Base-by-base conservation (phyloP, 2,113 vertebrate genomes). In the Limanda limanda region DNA sequence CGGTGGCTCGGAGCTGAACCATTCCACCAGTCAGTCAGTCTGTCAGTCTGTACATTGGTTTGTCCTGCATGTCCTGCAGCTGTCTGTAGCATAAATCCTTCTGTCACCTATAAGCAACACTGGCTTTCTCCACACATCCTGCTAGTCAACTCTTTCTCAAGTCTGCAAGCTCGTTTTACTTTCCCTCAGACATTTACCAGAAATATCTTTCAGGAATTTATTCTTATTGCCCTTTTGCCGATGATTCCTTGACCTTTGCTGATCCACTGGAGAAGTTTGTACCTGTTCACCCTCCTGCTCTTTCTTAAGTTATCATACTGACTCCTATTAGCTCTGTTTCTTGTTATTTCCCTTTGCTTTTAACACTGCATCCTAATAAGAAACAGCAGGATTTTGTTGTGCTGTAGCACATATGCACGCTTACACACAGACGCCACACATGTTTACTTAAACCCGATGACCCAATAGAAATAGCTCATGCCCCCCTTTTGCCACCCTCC, bases 21-120 rank as follows among this genome's bases (percentile, higher is more conserved):
- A 31, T 31, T 31, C 31, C 31, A 1, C 31, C 31, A 31, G 31
- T 31, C 31, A 31, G 31, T 31, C 31, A 31, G 31, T 27, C 27
- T 68, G 77, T 31, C 81, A 68, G 79, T 82, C 79, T 85, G 69
- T 73, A 77, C 62, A 57, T 80, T 77, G 21, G 57, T 82, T 72
- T 84, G 86, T 86, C 76, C 76, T 85, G 47, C 17, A 51, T 51
- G 73, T 90, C 75, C 79, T 90, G 86, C 93, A 93, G 92, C 92
- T 92, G 88, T 87, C 90, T 63, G 66, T n/a, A 74, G 87, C 61
- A 90, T 92, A 93, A 93, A 93, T 92, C 86, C 91, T 84, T 65
- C 83, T 93, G 91, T 92, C 92, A 90, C 86, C 70, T 83, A 51
- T 51, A 68, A 86, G 78, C 76, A 82, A 77, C 78, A 80, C 62